Conservation (phyloP, 1,140 invertebrate species). For the Mesaphorura yosii region DNA sequence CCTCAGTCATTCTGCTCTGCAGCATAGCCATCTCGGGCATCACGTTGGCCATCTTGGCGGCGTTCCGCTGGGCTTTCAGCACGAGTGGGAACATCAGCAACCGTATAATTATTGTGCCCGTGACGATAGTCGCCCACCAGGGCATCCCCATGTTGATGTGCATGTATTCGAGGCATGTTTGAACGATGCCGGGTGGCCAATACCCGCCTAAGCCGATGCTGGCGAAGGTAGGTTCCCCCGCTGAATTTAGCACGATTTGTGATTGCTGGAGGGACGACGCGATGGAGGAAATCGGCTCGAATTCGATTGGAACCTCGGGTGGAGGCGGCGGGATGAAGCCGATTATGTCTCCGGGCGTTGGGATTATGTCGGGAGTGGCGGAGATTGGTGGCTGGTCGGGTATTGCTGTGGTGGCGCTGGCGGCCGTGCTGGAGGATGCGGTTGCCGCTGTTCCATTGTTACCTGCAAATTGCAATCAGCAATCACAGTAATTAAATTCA, state of each 20-base stretch:
- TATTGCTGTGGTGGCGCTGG: too few species aligned
- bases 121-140: constrained; percentile 77
- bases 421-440: too few species aligned
- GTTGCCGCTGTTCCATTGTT: too few species aligned
- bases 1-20: constrained; percentile 70
- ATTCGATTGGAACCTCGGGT: too few species aligned
- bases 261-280: too few species aligned
- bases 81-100: constrained; percentile 68
- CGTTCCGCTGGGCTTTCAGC: constrained; percentile 61
- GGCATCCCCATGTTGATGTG: constrained; percentile 65
- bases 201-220: constrained; percentile 68
- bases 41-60: constrained; percentile 63
- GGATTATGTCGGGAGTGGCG: too few species aligned
- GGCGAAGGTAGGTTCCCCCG: constrained; percentile 16
- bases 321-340: too few species aligned
- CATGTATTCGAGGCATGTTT: constrained; percentile 64
- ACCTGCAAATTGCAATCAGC: too few species aligned
- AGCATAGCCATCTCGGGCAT: constrained; percentile 65
- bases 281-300: too few species aligned
- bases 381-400: too few species aligned
- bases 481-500: too few species aligned
- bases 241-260: constrained; percentile 9
- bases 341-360: too few species aligned
- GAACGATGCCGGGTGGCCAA: constrained; percentile 63
- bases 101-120: constrained; percentile 61